These are phyloP conservation scores for Petrocephalus zakoni DNA, from an alignment of 2,113 vertebrate species.

Conservation along the genomic window DNA sequence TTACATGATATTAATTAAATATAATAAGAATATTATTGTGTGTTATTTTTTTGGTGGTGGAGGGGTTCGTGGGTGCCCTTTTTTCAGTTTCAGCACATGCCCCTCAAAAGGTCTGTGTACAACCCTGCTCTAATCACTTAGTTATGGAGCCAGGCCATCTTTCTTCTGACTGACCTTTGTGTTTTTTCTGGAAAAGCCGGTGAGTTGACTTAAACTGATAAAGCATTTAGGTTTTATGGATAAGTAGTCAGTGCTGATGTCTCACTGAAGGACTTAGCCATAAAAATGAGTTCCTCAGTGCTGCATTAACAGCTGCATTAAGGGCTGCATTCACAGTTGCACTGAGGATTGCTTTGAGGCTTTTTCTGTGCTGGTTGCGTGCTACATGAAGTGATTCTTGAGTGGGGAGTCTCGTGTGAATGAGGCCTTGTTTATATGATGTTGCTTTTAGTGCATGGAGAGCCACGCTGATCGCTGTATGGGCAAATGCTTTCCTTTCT, in stretches of 20 bases:
- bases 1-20: no score
- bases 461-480: not conserved
- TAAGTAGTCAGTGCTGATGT: not conserved
- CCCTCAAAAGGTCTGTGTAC: no score
- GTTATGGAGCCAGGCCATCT: not conserved
- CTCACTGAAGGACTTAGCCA: not conserved
- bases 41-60: no score
- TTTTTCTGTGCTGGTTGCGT: not conserved
- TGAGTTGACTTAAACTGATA: not conserved
- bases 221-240: no score
- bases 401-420: not conserved
- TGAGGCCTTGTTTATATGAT: not conserved
- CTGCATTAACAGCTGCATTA: not conserved
- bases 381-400: not conserved
- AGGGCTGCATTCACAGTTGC: not conserved
- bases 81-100: no score
- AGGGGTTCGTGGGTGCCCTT: no score
- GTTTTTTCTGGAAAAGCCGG: not conserved
- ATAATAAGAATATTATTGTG: no score
- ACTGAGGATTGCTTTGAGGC: not conserved
- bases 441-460: not conserved
- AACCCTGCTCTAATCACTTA: not conserved
- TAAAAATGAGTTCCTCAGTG: not conserved
- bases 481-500: not conserved
- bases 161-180: not conserved